Base-by-base conservation (phyloP, 2,888 invertebrate species). In the Bruchidius siliquastri region DNA sequence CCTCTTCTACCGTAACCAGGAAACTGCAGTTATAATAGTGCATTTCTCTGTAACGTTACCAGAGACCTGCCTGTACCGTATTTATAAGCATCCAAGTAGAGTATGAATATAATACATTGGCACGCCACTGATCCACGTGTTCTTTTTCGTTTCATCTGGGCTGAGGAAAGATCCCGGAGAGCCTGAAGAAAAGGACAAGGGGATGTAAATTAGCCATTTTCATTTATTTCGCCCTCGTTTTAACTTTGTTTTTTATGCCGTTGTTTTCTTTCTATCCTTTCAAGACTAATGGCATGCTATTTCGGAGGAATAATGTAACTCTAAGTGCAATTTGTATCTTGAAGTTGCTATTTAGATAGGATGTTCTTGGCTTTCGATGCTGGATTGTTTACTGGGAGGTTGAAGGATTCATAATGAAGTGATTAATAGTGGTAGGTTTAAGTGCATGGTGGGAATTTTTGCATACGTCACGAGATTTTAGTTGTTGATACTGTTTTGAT, bases 121-220 rank as follows among this genome's bases (percentile, higher is more conserved):
- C 68, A 30, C 69, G 30, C 68, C 68, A 20, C 67, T 22, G 26
- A 73, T 18, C n/a, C 20, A 71, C 73, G 75, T 71, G 75, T 70
- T 68, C 74, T 76, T 76, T 77, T 76, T 75, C 74, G 73, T 75
- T 76, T 76, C 74, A 69, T 74, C 74, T 69, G 74, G 71, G 74
- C 26, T 73, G 74, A 73, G 71, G 73, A 73, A 74, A 77, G 75
- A 77, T 76, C 74, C 72, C 69, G 22, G 73, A 67, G 73, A 74
- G 74, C 71, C 75, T 75, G 73, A 74, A 74, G 76, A 78, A 78
- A 81, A 81, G 82, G 83, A 83, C 82, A 82, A 81, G 84, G 83
- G 84, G 84, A 85, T 85, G 84, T 84, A 85, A 85, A 85, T 85
- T 85, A 85, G 85, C 84, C 83, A 84, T 84, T 85, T 85, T 84